Base-by-base conservation (phyloP, 1,140 invertebrate species). In the Drosophila punjabiensis region DNA sequence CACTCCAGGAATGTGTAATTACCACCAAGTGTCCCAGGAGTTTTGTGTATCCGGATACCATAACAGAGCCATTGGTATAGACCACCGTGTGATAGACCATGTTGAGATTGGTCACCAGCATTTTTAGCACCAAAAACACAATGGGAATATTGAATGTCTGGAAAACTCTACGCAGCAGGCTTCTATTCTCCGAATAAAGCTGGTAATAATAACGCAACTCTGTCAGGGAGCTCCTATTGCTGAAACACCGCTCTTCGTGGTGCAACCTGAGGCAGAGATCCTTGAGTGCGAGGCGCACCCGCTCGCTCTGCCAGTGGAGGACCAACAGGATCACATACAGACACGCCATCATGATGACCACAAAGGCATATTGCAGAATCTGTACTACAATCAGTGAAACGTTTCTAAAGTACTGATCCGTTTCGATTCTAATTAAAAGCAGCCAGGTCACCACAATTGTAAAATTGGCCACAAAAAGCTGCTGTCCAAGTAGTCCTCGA, bases 81-180 rank as follows among this genome's bases (percentile, higher is more conserved):
- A 65, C 55, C 10, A 79, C 75, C 4, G 28, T 61, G 45, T 79
- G 77, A 16, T 79, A 65, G 13, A 79, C 16, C 35, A 79, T 47
- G 39, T 79, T 71, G 4, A 79, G 41, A 43, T 69, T 79, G 3
- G 65, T 70, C 2, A 62, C 59, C 33, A 79, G 62, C 76, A 79
- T 70, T 45, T 79, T 70, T 0, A 79, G 41, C 24, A 79, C 5
- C 8, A 79, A 10, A 32, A 63, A 33, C 6, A 61, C 66, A 18
- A 71, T 70, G 10, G 59, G 32, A 6, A 78, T 3, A 37, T 79
- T 66, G 4, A 47, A 47, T 2, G 32, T 41, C 11, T 39, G 11
- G 16, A 79, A 41, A 3, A 71, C 28, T 14, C n/a, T 8, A 0
- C 52, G 53, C 1, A 62, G 4, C 28, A 79, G 32, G 3, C 39